These are phyloP conservation scores for Lasioglossum oenotherae DNA, from an alignment of 2,888 invertebrate genomes.

Conservation along the genomic window DNA sequence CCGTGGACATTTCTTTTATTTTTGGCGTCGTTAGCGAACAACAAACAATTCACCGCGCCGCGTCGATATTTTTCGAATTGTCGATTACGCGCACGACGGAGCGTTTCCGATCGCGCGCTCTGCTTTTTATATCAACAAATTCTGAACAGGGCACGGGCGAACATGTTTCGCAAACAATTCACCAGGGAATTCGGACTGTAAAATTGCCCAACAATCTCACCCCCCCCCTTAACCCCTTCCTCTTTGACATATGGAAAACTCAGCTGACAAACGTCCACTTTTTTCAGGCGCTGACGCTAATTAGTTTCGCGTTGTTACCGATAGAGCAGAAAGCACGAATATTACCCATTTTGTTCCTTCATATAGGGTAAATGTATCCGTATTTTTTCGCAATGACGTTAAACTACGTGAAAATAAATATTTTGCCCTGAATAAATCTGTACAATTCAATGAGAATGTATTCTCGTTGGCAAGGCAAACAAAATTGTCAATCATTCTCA, in stretches of 20 bases:
- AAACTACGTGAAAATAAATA: too few species aligned
- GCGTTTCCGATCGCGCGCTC: conserved; percentile 14
- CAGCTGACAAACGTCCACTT: background rate
- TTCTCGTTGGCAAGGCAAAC: too few species aligned
- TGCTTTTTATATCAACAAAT: conserved; percentile 22
- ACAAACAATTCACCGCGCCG: conserved; percentile 26
- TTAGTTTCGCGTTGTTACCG: background rate
- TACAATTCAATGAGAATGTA: too few species aligned
- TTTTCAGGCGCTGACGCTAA: background rate
- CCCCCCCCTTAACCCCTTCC: background rate
- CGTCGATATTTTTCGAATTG: conserved; percentile 39
- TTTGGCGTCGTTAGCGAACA: conserved; percentile 23
- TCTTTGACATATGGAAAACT: background rate
- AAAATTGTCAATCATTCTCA: too few species aligned
- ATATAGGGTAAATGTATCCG: too few species aligned
- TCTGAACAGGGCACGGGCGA: background rate
- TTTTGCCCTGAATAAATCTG: too few species aligned
- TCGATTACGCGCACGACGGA: conserved; percentile 25
- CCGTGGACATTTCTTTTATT: background rate
- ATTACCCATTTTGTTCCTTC: background rate
- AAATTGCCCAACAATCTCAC: background rate
- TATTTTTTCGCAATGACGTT: too few species aligned
- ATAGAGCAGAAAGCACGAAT: background rate
- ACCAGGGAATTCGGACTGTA: conserved; percentile 2
- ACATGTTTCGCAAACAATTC: conserved; percentile 17